Evolutionary conservation across 2,113 vertebrate genomes (phyloP).

Genomic region (Hucho hucho): DNA sequence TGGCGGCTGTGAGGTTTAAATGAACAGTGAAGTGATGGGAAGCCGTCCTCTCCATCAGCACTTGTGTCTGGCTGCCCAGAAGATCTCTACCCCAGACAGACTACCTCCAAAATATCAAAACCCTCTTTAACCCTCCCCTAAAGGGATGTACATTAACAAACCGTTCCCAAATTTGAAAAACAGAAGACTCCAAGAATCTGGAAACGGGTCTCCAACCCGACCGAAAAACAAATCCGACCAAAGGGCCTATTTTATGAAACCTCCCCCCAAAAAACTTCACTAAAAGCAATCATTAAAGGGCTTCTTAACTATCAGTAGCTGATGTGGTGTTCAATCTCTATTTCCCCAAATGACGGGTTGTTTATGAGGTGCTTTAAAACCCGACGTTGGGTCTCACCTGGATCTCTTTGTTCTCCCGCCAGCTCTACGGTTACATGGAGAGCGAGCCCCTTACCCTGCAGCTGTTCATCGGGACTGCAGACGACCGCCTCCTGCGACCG

Average conservation of each 20-base stretch:
- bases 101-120: constrained; percentile 33
- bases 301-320: too few species aligned
- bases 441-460: constrained; percentile 91
- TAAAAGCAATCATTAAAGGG: constrained; percentile 12
- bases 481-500: constrained; percentile 93
- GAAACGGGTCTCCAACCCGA: constrained; percentile 34
- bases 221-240: constrained; percentile 49
- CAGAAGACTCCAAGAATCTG: constrained; percentile 21
- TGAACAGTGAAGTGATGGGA: constrained; percentile 46
- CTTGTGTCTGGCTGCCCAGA: constrained; percentile 8
- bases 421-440: constrained; percentile 93
- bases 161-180: constrained; percentile 13
- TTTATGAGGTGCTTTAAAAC: constrained; percentile 53
- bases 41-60: constrained; percentile 24
- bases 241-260: constrained; percentile 14
- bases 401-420: constrained; percentile 78
- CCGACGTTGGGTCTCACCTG: constrained; percentile 67
- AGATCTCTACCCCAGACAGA: constrained; percentile 32
- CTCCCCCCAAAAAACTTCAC: neutral
- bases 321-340: constrained; percentile 18
- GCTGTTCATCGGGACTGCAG: constrained; percentile 97
- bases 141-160: constrained; percentile 28
- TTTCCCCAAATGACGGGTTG: constrained; percentile 53
- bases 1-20: constrained; percentile 43
- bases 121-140: constrained; percentile 12